These are phyloP conservation scores for Drosophila anceps DNA, from an alignment of 2,888 invertebrate genomes.

Conservation along the genomic window DNA sequence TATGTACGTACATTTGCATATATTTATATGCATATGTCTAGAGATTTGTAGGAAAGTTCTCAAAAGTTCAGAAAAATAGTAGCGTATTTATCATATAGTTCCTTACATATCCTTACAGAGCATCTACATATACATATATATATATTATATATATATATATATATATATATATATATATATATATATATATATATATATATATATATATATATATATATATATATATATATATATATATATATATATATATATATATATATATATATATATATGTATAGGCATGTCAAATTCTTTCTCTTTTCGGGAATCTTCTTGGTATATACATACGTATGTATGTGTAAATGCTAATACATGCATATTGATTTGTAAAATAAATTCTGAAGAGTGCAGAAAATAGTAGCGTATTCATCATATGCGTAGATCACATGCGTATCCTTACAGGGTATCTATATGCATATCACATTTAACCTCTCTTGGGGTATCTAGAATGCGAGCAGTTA, in stretches of 20 bases:
- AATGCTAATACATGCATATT: neutral
- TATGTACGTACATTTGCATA: neutral
- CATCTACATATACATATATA: neutral
- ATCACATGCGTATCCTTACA: neutral
- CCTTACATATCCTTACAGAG: neutral
- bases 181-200: neutral
- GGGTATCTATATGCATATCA: neutral
- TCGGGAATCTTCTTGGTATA: too few relatives aligned
- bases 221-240: too few relatives aligned
- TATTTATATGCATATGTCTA: too few relatives aligned
- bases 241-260: neutral
- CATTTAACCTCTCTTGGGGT: neutral
- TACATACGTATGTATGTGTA: too few relatives aligned
- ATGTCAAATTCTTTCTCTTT: neutral
- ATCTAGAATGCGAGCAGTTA: constrained; percentile 3
- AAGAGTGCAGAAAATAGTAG: too few relatives aligned
- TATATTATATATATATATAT: neutral
- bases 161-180: neutral
- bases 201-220: neutral
- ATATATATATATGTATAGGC: neutral
- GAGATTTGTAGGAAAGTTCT: too few relatives aligned
- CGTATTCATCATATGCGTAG: neutral
- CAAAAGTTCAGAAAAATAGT: too few relatives aligned
- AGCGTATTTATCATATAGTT: neutral
- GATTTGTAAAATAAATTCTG: too few relatives aligned